Evolutionary conservation across 2,113 vertebrate species (phyloP).

Genomic region (Crotalus helleri): DNA sequence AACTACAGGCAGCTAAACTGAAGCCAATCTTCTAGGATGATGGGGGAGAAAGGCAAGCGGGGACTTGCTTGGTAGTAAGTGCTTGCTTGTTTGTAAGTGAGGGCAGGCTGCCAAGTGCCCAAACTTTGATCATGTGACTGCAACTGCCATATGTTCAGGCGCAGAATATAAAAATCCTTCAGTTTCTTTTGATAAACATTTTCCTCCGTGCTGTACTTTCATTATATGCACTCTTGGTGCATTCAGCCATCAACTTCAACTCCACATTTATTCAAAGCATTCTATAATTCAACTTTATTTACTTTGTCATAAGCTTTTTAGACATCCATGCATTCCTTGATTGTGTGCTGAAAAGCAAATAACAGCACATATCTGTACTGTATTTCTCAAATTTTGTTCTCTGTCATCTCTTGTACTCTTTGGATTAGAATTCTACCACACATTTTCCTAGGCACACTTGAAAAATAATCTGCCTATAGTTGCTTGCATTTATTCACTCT

Average conservation of each 20-base stretch:
- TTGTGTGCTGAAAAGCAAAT: not conserved
- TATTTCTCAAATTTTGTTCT: not conserved
- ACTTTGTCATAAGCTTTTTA: not conserved
- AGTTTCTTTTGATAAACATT: not conserved
- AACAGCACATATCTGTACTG: not conserved
- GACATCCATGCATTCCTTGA: not conserved
- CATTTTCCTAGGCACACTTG: not conserved
- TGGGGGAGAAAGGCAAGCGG: not conserved
- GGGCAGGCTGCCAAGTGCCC: not conserved
- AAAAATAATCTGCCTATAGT: not conserved
- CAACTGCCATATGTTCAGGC: not conserved
- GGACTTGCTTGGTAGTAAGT: not conserved
- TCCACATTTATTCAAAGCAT: not conserved
- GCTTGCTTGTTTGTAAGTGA: not conserved
- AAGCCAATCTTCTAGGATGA: not conserved
- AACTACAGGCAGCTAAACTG: not conserved
- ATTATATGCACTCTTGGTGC: not conserved
- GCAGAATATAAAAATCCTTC: not conserved
- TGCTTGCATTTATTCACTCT: not conserved
- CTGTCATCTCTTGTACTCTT: not conserved
- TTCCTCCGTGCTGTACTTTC: not conserved
- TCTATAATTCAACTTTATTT: not conserved
- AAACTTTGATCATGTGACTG: not conserved
- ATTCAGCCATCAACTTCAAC: not conserved
- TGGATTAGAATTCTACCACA: not conserved